phyloP scores from a whole-genome alignment of 2,797 vertebrate genomes.

The Rhinella marina region DNA sequence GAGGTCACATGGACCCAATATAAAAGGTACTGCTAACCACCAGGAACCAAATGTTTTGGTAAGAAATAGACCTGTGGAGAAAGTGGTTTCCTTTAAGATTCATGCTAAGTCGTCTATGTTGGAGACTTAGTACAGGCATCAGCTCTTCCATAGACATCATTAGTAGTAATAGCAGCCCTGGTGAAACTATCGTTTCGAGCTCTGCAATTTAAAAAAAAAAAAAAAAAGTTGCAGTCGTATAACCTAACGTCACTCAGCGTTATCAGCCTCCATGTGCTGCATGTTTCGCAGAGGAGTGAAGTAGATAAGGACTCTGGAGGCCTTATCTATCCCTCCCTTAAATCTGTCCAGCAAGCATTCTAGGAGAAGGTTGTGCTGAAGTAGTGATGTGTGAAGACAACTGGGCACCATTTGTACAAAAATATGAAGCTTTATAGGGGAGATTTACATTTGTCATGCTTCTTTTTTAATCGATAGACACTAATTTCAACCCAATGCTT shows the following conservation, averaged over 20 bases:
- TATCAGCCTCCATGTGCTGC: constrained; percentile 1
- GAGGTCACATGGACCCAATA: too few species aligned
- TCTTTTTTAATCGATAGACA: neutral
- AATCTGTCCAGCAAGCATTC: constrained; percentile 26
- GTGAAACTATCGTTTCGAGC: neutral
- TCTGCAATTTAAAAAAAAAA: neutral
- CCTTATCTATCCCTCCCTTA: constrained; percentile 31
- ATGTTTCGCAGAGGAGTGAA: neutral
- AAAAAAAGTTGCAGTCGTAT: neutral
- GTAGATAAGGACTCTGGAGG: neutral
- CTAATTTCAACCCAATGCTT: neutral
- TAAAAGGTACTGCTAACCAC: too few species aligned
- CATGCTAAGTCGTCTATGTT: neutral
- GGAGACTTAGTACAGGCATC: neutral
- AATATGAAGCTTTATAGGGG: too few species aligned
- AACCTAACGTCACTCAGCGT: neutral
- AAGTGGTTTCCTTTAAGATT: neutral
- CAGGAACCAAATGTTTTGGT: too few species aligned
- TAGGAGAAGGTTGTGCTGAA: constrained; percentile 24
- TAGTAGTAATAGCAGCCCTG: neutral
- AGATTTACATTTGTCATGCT: neutral
- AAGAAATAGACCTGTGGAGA: too few species aligned
- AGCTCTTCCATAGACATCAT: neutral
- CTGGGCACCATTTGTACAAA: neutral
- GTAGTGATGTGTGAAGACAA: neutral